Evolutionary conservation across 2,797 vertebrate species (phyloP).

Genomic region (Coccyzus lansbergi): DNA sequence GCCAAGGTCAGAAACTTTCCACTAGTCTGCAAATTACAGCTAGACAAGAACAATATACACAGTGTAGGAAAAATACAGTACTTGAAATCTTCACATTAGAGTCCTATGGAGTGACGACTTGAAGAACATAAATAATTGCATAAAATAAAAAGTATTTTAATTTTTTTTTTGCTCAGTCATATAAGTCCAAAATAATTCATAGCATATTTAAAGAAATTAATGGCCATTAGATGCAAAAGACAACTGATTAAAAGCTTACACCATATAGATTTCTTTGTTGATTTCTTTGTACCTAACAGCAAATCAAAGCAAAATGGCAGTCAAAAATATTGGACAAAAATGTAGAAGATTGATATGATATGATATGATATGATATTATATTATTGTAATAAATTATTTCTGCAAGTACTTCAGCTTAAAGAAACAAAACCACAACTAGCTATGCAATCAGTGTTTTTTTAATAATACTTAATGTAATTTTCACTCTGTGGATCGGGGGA

Average conservation of each 20-base stretch:
- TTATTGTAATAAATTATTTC: not conserved
- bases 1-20: not conserved
- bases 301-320: not conserved
- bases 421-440: not conserved
- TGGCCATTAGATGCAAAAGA: not conserved
- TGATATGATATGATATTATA: no score
- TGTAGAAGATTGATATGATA: not conserved
- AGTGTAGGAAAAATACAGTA: not conserved
- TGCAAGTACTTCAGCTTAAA: not conserved
- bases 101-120: not conserved
- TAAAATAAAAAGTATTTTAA: not conserved
- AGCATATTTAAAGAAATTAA: not conserved
- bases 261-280: not conserved
- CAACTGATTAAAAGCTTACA: not conserved
- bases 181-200: not conserved
- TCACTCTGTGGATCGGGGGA: not conserved
- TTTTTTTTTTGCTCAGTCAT: not conserved
- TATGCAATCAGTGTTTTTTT: not conserved
- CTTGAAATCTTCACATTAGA: not conserved
- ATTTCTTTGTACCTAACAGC: not conserved
- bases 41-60: not conserved
- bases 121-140: not conserved
- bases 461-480: not conserved
- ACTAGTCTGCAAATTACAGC: not conserved
- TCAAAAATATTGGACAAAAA: not conserved